phyloP scores from a whole-genome alignment of 2,888 invertebrate genomes.

The Microctonus hyperodae region DNA sequence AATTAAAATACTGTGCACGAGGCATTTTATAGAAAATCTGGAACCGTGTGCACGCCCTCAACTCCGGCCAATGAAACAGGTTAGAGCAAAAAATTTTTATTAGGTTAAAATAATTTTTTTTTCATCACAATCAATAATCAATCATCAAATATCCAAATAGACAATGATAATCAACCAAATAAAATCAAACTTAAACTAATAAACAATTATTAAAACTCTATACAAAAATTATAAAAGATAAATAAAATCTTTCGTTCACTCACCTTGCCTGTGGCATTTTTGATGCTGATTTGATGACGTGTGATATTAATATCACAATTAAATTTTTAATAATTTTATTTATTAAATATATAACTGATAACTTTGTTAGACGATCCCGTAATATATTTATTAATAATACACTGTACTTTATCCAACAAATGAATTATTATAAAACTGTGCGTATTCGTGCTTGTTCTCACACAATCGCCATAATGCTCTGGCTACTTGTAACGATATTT shows the following conservation, averaged over 20 bases:
- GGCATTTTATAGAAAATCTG: constrained; percentile 10
- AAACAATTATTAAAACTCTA: not conserved
- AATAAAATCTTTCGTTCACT: constrained; percentile 42
- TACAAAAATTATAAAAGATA: not conserved
- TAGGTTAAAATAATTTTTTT: constrained; percentile 23
- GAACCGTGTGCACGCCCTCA: constrained; percentile 30
- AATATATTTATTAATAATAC: constrained; percentile 15
- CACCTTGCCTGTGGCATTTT: constrained; percentile 61
- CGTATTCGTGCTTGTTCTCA: constrained; percentile 45
- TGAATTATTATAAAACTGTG: constrained; percentile 43
- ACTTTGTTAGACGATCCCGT: constrained; percentile 11
- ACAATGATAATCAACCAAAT: not conserved
- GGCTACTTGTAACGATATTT: constrained; percentile 29
- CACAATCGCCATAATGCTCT: constrained; percentile 57
- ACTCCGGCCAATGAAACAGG: constrained; percentile 35
- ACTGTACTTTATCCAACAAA: constrained; percentile 23
- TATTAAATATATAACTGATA: constrained; percentile 11
- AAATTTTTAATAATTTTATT: constrained; percentile 29
- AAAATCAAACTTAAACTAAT: not conserved
- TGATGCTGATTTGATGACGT: constrained; percentile 49
- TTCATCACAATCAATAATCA: not conserved
- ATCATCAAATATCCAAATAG: not conserved
- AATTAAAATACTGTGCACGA: constrained; percentile 11
- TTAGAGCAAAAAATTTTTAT: constrained; percentile 39
- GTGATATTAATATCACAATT: constrained; percentile 35